Evolutionary conservation across 2,888 invertebrate species (phyloP).

Genomic region (Cremastinae sp.): DNA sequence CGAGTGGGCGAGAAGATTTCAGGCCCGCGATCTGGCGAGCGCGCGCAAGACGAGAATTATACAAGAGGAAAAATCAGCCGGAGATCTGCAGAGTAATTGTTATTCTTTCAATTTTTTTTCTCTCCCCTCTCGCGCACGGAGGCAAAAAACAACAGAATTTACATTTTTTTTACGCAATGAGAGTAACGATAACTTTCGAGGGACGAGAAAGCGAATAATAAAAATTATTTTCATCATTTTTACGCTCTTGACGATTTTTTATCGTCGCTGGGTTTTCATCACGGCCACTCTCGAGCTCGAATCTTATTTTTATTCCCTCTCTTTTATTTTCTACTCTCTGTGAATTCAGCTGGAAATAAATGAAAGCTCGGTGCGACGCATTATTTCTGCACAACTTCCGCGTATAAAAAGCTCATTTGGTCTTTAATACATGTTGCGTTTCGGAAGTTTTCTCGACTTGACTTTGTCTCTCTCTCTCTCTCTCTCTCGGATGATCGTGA

Average conservation of each 20-base stretch:
- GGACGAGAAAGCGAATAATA: too few relatives aligned
- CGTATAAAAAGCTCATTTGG: too few relatives aligned
- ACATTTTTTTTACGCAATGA: conserved; percentile 18
- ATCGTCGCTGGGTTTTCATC: too few relatives aligned
- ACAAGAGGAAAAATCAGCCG: not conserved
- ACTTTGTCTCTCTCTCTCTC: too few relatives aligned
- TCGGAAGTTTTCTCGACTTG: too few relatives aligned
- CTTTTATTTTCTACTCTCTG: not conserved
- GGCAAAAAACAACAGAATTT: conserved; percentile 14
- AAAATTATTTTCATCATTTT: not conserved
- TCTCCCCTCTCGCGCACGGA: conserved; percentile 3
- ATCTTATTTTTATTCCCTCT: not conserved
- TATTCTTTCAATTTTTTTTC: conserved; percentile 8
- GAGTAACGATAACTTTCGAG: too few relatives aligned
- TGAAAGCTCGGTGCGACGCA: too few relatives aligned
- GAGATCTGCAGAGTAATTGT: conserved; percentile 43
- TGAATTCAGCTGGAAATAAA: too few relatives aligned
- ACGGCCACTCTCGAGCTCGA: too few relatives aligned
- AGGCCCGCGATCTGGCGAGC: conserved; percentile 40
- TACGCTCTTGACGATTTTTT: not conserved
- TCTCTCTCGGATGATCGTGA: too few relatives aligned
- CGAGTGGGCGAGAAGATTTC: conserved; percentile 62
- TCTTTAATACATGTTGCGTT: too few relatives aligned
- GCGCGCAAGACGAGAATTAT: conserved; percentile 26
- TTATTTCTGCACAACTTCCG: too few relatives aligned